Evolutionary conservation across 2,888 invertebrate species (phyloP).

Genomic region (Archaeoteleia sp.): DNA sequence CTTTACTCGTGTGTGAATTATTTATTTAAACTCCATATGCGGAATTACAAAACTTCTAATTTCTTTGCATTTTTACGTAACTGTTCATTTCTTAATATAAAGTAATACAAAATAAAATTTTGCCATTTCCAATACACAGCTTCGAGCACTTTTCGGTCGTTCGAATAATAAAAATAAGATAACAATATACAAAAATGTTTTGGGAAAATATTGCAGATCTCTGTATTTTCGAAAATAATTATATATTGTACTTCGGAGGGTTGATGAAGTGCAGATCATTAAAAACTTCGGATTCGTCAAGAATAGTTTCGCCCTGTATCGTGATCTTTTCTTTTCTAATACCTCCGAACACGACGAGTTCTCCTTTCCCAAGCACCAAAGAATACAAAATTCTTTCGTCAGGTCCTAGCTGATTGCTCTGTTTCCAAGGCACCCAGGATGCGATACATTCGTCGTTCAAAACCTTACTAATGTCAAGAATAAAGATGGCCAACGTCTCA

Average conservation of each 20-base stretch:
- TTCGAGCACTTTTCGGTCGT: no score
- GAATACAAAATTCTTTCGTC: slow-evolving; percentile 94
- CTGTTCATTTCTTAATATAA: no score
- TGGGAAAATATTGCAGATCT: no score
- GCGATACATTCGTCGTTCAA: slow-evolving; percentile 80
- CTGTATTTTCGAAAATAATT: no score
- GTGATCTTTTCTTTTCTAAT: slow-evolving; percentile 87
- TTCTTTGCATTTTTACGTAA: no score
- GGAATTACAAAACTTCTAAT: no score
- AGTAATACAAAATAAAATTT: no score
- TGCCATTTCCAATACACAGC: no score
- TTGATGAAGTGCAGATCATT: slow-evolving; percentile 73
- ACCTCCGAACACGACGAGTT: slow-evolving; percentile 97
- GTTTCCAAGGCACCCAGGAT: slow-evolving; percentile 83
- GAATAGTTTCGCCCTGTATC: slow-evolving; percentile 73
- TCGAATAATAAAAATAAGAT: no score
- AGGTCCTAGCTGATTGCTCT: slow-evolving; percentile 82
- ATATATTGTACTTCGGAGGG: slow-evolving; percentile 70
- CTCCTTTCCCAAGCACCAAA: slow-evolving; percentile 91
- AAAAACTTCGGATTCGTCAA: slow-evolving; percentile 70
- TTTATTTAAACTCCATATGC: no score
- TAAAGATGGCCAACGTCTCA: slow-evolving; percentile 88
- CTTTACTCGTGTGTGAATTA: no score
- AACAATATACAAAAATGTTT: no score
- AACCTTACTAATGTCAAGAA: slow-evolving; percentile 87